A percentile compares a stretch with the other conserved stretches of the same genome.
Conservation (phyloP, 37 sponge, comb jelly and placozoan genomes). For the Corticium candelabrum region DNA sequence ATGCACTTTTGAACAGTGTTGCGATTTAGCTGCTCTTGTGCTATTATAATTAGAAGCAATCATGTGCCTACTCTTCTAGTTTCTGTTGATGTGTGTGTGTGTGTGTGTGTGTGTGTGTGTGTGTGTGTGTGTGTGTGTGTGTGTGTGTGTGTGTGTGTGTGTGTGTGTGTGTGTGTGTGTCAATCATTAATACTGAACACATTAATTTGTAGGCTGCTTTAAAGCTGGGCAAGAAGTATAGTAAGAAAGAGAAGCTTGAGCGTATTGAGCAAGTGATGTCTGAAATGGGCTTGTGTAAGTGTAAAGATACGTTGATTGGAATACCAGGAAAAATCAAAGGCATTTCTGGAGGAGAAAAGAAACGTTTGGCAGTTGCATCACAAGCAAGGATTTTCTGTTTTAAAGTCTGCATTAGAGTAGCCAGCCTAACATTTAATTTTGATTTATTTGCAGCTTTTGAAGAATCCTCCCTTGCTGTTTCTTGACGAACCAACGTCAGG, state of each 20-base stretch:
- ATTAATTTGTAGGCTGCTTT: not conserved
- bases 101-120: no score
- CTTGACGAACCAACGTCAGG: conserved; percentile 49
- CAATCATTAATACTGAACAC: no score
- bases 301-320: conserved; percentile 28
- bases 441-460: conserved; percentile 7
- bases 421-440: not conserved
- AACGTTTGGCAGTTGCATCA: conserved; percentile 30
- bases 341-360: conserved; percentile 47
- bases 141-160: no score
- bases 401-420: not conserved
- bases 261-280: not conserved
- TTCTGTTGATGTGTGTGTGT: no score
- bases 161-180: no score
- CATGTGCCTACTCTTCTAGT: no score
- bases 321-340: conserved; percentile 20
- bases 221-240: not conserved
- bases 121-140: no score
- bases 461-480: conserved; percentile 36
- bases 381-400: no score
- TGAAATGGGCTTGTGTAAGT: conserved; percentile 29
- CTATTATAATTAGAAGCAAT: no score
- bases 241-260: not conserved
- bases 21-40: no score
- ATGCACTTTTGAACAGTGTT: no score